phyloP scores from a whole-genome alignment of 2,797 vertebrate genomes.

The Amazona ochrocephala region DNA sequence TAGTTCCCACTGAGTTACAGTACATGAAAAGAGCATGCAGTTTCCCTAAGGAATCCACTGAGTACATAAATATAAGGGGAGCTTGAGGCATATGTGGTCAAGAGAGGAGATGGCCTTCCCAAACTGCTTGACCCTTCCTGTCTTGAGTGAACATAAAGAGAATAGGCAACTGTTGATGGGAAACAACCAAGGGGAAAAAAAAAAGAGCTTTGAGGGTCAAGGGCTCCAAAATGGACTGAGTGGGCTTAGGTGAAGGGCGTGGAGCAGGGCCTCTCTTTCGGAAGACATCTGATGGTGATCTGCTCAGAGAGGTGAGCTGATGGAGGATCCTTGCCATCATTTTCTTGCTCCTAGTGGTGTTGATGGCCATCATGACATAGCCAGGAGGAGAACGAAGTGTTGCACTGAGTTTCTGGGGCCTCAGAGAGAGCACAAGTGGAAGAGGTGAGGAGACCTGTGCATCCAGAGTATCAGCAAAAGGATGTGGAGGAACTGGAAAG shows the following conservation, averaged over 20 bases:
- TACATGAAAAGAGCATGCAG: background rate
- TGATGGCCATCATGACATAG: background rate
- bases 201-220: background rate
- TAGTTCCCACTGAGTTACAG: background rate
- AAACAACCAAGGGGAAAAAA: background rate
- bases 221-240: background rate
- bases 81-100: background rate
- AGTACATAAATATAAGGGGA: background rate
- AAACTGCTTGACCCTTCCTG: background rate
- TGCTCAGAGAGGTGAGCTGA: rapidly evolving
- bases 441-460: background rate
- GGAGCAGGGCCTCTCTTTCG: background rate
- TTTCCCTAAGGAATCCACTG: background rate
- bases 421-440: background rate
- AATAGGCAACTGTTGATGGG: background rate
- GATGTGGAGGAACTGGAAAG: background rate
- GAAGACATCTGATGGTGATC: background rate
- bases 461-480: background rate
- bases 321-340: background rate
- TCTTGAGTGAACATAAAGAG: background rate
- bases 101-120: background rate
- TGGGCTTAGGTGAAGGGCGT: background rate
- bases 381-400: background rate
- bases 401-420: background rate
- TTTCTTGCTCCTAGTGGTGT: background rate